Percentiles rank a stretch among this genome's conserved stretches.
phyloP scores from a whole-genome alignment of 1,140 invertebrate species.

The Tigriopus japonicus region DNA sequence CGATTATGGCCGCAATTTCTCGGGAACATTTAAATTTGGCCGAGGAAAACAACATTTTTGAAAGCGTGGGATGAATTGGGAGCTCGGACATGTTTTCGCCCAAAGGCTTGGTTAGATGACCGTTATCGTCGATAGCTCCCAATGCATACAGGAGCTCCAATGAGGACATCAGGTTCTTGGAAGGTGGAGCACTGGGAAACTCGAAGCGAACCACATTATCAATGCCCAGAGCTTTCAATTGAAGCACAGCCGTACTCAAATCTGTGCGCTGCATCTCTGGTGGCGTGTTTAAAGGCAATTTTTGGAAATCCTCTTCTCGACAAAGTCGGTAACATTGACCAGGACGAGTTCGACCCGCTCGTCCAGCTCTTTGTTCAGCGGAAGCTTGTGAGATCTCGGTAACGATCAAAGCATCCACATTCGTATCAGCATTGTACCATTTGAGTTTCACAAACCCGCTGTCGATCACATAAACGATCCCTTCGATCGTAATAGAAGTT shows the following conservation, averaged over 20 bases:
- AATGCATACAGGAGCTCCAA: conserved; percentile 77
- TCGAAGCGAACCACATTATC: conserved; percentile 56
- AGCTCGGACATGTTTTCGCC: conserved; percentile 80
- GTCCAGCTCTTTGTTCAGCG: conserved; percentile 72
- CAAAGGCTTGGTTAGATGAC: conserved; percentile 54
- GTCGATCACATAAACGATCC: conserved; percentile 65
- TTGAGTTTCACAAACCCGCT: conserved; percentile 91
- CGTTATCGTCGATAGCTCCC: conserved; percentile 52
- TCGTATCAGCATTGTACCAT: conserved; percentile 63
- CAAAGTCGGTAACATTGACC: conserved; percentile 48
- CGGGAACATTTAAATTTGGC: conserved; percentile 65
- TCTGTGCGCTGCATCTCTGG: conserved; percentile 87
- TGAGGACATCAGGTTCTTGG: conserved; percentile 61
- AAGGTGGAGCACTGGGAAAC: conserved; percentile 70
- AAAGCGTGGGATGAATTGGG: conserved; percentile 64
- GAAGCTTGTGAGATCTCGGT: conserved; percentile 72
- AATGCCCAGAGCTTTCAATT: conserved; percentile 87
- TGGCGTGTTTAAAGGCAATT: conserved; percentile 45
- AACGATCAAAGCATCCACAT: conserved; percentile 63
- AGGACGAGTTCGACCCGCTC: conserved; percentile 60
- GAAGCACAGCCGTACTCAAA: conserved; percentile 61
- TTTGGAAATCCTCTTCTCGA: conserved; percentile 48
- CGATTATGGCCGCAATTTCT: conserved; percentile 67
- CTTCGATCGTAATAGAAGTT: conserved; percentile 76
- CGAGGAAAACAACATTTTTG: conserved; percentile 58